Base-by-base conservation (phyloP, 1,140 invertebrate species). In the Anagrus nilaparvatae region DNA sequence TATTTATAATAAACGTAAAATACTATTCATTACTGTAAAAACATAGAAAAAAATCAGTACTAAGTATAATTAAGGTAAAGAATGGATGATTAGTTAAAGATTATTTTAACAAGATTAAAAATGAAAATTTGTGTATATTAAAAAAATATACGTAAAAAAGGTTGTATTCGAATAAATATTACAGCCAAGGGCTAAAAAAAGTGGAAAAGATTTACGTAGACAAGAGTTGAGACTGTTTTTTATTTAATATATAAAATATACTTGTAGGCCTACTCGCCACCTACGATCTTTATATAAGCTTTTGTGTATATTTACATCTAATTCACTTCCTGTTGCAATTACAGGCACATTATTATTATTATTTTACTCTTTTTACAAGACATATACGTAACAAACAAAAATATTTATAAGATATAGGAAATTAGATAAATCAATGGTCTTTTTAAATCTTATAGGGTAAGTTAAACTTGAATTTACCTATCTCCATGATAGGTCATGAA, bases 391-490 rank as follows among this genome's bases (percentile, higher is more conserved):
- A 16, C 2, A 19, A 20, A 5, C 5, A 21, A 2, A 34, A 34
- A 18, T 12, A 20, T 13, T 20, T 14, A 21, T n/a, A n/a, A n/a
- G n/a, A n/a, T n/a, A n/a, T 29, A 12, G 29, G 43, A 53, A 50
- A 52, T 53, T 43, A 46, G 47, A 9, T 55, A 52, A 56, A 56
- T 56, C 46, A 50, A 51, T 55, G 49, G 32, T 28, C 36, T 27
- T 39, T 49, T n/a, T n/a, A n/a, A n/a, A n/a, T n/a, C n/a, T n/a
- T n/a, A n/a, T n/a, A n/a, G n/a, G n/a, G n/a, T n/a, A n/a, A n/a
- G n/a, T n/a, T n/a, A n/a, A n/a, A n/a, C n/a, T n/a, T n/a, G n/a
- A n/a, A n/a, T n/a, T n/a, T n/a, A n/a, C n/a, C n/a, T n/a, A n/a
- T n/a, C n/a, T n/a, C n/a, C n/a, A n/a, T n/a, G n/a, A n/a, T n/a